These are phyloP conservation scores for Orussus abietinus DNA, from an alignment of 1,140 invertebrate genomes.

Conservation along the genomic window DNA sequence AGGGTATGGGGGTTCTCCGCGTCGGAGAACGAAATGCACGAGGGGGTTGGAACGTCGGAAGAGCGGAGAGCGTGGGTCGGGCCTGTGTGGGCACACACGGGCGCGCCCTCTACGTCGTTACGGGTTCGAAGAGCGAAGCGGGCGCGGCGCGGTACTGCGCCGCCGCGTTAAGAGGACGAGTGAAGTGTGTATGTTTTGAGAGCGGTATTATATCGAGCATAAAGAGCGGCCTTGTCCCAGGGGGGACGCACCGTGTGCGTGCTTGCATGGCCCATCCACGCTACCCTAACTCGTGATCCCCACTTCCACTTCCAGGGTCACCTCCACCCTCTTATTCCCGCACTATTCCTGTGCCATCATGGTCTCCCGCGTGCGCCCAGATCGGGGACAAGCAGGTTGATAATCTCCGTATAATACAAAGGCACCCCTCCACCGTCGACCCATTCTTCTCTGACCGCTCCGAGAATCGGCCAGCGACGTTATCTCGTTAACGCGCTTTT, in stretches of 20 bases:
- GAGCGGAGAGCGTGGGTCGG: not conserved
- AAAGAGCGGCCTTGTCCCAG: constrained; percentile 51
- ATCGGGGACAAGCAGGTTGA: constrained; percentile 49
- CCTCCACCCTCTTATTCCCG: not conserved
- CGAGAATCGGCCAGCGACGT: constrained; percentile 34
- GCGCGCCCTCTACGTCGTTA: too few relatives aligned
- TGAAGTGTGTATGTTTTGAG: constrained; percentile 53
- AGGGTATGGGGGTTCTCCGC: constrained; percentile 14
- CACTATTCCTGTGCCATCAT: not conserved
- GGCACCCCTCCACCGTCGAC: constrained; percentile 28
- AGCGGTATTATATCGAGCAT: constrained; percentile 56
- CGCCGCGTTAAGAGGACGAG: constrained; percentile 36
- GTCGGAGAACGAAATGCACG: constrained; percentile 9
- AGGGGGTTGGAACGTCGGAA: constrained; percentile 4
- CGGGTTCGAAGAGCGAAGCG: not conserved
- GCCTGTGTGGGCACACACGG: too few relatives aligned
- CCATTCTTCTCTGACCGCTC: constrained; percentile 36
- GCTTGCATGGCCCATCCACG: constrained; percentile 37
- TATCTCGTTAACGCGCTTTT: constrained; percentile 9
- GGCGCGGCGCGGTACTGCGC: not conserved
- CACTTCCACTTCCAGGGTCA: not conserved
- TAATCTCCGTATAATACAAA: constrained; percentile 53
- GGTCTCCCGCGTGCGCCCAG: constrained; percentile 14
- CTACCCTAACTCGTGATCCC: not conserved
- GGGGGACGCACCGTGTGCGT: constrained; percentile 43